Evolutionary conservation across 2,797 vertebrate genomes (phyloP), one percentile per base, ranked within the genome.

Genomic region (Esox lucius): DNA sequence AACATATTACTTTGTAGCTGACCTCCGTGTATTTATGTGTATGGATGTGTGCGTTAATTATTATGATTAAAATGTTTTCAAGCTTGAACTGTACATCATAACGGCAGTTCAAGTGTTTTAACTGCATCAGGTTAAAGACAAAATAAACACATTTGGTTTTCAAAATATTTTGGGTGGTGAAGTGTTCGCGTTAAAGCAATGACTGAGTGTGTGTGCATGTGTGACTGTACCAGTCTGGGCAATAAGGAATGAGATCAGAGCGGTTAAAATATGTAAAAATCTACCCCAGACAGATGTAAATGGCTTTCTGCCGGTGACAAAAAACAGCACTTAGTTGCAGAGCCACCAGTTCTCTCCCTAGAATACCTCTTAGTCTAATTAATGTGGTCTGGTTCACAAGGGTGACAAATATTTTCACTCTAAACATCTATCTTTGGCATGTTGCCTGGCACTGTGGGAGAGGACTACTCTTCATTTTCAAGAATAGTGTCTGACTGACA

Each of bases 131-230:
- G 35, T 39, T 7, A 39, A n/a, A 46, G 2, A 39, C 3, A 9
- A 13, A 68, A 39, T 39, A 68, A 22, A 68, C 9, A 22, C 35
- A 68, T 68, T 68, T n/a, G 65, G 31, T 31, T 67, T 67, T 39
- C 31, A 39, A 35, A 67, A 67, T 31, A 67, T 33, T 6, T 67
- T 67, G 19, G n/a, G 26, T 15, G 17, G 17, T 6, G 5, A 17
- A 51, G 39, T 12, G 11, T 64, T 64, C 61, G 9, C 67, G 65
- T 67, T 39, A 19, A 5, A 35, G 19, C 46, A 22, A 13, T 8
- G n/a, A 22, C 12, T 33, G 64, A 28, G 64, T 35, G 64, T 35
- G 28, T 66, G 64, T 66, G 28, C 17, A 26, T 33, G 64, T 66
- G 64, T 67, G 17, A 11, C 24, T 26, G 35, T 56, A 17, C 19